phyloP scores from a whole-genome alignment of 2,113 vertebrate genomes.

The Seriola quinqueradiata region DNA sequence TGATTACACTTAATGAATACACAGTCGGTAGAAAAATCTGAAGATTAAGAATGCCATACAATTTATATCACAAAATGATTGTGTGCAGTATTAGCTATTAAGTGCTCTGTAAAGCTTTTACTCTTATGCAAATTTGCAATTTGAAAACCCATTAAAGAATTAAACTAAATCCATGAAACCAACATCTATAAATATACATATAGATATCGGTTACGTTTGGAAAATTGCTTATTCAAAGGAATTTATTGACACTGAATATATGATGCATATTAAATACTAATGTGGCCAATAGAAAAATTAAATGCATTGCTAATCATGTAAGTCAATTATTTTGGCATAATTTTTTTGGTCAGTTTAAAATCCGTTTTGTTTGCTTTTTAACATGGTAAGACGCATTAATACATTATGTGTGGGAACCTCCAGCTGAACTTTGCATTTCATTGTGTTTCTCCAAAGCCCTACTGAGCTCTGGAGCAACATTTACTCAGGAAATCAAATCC shows the following conservation, averaged over 20 bases:
- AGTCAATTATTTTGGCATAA: not conserved
- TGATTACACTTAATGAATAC: conserved; percentile 12
- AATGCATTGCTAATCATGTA: not conserved
- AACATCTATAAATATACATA: not conserved
- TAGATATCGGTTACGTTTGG: not conserved
- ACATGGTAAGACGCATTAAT: not conserved
- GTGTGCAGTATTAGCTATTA: not conserved
- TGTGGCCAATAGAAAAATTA: not conserved
- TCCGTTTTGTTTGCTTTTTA: not conserved
- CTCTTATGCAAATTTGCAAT: not conserved
- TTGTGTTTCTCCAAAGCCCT: not conserved
- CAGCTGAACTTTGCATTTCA: conserved; percentile 10
- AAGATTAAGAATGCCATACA: not conserved
- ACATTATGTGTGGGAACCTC: not conserved
- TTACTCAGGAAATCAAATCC: conserved; percentile 9
- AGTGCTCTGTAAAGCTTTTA: not conserved
- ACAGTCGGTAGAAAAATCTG: not conserved
- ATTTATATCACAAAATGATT: not conserved
- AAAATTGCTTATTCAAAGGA: not conserved
- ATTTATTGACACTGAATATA: not conserved
- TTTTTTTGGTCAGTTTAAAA: not conserved
- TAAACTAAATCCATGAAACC: not conserved
- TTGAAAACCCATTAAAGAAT: not conserved
- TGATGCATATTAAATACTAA: not conserved
- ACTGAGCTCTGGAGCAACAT: not conserved